Evolutionary conservation across 2,797 vertebrate genomes (phyloP).

Genomic region (Siniperca obscura): DNA sequence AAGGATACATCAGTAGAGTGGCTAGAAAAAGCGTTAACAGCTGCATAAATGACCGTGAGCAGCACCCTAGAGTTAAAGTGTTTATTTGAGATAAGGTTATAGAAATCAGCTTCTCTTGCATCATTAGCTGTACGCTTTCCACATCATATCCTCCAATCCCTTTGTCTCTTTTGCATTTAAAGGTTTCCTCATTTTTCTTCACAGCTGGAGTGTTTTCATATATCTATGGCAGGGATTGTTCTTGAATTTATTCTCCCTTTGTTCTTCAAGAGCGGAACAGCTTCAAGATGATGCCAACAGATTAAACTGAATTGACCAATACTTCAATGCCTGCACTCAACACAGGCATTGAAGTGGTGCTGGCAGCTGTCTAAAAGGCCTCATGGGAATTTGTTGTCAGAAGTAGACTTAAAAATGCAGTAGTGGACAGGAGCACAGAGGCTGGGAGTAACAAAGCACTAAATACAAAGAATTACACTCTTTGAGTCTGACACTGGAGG

Average conservation of each 20-base stretch:
- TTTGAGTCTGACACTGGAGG: not conserved
- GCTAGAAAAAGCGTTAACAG: not conserved
- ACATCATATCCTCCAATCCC: not conserved
- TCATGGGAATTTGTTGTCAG: not conserved
- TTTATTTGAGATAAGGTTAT: conserved; percentile 15
- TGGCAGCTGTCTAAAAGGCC: conserved; percentile 31
- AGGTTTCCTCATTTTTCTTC: not conserved
- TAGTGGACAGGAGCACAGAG: not conserved
- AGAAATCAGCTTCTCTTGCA: not conserved
- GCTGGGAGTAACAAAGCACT: not conserved
- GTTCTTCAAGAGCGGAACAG: conserved; percentile 23
- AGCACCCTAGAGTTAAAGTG: not conserved
- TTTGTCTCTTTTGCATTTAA: not conserved
- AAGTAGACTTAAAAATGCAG: not conserved
- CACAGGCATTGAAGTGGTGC: conserved; percentile 22
- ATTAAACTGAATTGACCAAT: conserved; percentile 36
- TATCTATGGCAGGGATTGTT: not conserved
- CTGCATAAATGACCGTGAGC: conserved; percentile 9
- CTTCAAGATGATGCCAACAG: conserved; percentile 27
- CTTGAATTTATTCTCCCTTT: conserved; percentile 8
- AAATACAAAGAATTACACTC: not conserved
- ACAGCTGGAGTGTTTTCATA: conserved; percentile 13
- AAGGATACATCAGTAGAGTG: not conserved
- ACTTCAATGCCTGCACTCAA: conserved; percentile 23
- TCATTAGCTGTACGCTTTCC: conserved; percentile 19